Base-by-base conservation (phyloP, 2,797 vertebrate genomes). In the Clarias platycephalus region DNA sequence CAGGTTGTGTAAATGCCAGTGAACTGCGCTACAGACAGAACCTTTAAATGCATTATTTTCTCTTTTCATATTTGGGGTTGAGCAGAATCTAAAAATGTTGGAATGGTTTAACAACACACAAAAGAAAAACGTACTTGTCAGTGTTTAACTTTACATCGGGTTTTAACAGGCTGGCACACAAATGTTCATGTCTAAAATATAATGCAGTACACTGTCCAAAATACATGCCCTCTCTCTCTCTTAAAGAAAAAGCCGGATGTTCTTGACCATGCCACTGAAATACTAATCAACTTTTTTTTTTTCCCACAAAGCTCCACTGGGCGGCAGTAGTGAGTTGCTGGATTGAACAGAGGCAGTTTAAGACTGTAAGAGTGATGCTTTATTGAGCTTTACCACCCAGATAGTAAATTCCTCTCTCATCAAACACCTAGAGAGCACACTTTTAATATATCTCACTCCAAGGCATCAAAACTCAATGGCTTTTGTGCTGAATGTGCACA, bases 291-390 rank as follows among this genome's bases (percentile, higher is more conserved):
- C 37, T 40, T 40, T 34, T 12, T 40, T 34, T 12, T 26, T 8
- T 3, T 1, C 6, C 24, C 49, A 20, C 16, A 60, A 34, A 22
- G 26, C 31, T 1, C 82, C 94, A 91, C 87, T 90, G 90, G 95
- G 90, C 92, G 93, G 93, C 94, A 94, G 91, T 93, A 79, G 91
- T 91, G 84, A 62, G 89, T 89, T 90, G 89, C 63, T 26, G 80
- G 37, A 81, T 57, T n/a, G 24, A 67, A 82, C 12, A 60, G 18
- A 28, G 71, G 68, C 57, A 5, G 3, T 49, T 67, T 37, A 63
- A 16, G 10, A 0, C 37, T 55, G 53, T 85, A 49, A 37, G 68
- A 74, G 80, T 49, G 55, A 85, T 82, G 72, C 84, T 71, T 78
- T 82, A 34, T 86, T 85, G 68, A 80, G 34, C 34, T 34, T 55